Percentiles rank a stretch among this genome's conserved stretches.
Conservation (phyloP, 1,140 invertebrate genomes). For the Phthorimaea operculella region DNA sequence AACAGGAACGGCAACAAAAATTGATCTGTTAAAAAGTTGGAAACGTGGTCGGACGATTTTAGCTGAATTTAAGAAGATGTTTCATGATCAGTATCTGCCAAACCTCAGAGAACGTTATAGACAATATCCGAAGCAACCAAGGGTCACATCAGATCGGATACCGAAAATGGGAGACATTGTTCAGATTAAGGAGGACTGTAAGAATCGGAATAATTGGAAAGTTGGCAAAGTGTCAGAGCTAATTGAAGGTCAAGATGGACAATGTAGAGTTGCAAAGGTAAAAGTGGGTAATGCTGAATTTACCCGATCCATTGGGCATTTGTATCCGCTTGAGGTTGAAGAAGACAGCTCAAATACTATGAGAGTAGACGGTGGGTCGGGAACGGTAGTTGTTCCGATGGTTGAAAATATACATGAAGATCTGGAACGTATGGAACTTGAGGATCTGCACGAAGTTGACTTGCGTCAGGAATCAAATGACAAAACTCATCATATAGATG, state of each 20-base stretch:
- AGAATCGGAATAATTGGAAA: constrained; percentile 3
- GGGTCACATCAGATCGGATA: neutral
- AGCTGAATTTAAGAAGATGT: constrained; percentile 2
- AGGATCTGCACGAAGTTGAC: too few species aligned
- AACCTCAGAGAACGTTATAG: neutral
- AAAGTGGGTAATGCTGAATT: neutral
- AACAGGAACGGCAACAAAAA: neutral
- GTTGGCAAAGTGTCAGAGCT: constrained; percentile 5
- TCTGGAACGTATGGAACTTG: too few species aligned
- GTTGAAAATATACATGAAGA: too few species aligned
- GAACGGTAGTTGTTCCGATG: too few species aligned
- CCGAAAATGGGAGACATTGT: constrained; percentile 7
- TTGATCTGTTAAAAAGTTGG: neutral
- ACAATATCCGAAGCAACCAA: neutral
- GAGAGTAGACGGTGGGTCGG: too few species aligned
- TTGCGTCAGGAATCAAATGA: too few species aligned
- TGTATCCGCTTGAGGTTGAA: constrained; percentile 26
- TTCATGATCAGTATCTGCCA: constrained; percentile 6
- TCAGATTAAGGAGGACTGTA: constrained; percentile 4
- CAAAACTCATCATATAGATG: too few species aligned
- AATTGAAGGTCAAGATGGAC: neutral
- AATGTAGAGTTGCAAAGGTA: constrained; percentile 6
- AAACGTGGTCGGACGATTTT: neutral
- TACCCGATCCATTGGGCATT: neutral
- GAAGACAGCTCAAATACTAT: constrained; percentile 25